Conservation (phyloP, 2,113 vertebrate genomes). For the rat (Rattus norvegicus) region GRCr8 NC_086020.1:86439501-86440000, state of each 20-base stretch:
- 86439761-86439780: background rate
- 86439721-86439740: background rate
- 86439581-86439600: background rate
- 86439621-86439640: background rate
- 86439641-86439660: background rate
- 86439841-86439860: background rate
- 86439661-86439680: background rate
- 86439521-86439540: too few relatives aligned
- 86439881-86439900: background rate
- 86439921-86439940: background rate
- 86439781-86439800: background rate
- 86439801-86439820: background rate
- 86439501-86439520: too few relatives aligned
- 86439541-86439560: background rate
- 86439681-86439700: background rate
- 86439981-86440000: background rate
- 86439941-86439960: background rate
- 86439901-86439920: background rate
- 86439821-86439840: background rate
- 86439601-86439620: background rate
- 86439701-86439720: background rate
- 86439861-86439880: background rate
- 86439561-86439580: background rate
- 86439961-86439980: background rate
- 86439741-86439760: background rate